Base-by-base conservation (phyloP, 2,888 invertebrate species). In the Elysia crispata region DNA sequence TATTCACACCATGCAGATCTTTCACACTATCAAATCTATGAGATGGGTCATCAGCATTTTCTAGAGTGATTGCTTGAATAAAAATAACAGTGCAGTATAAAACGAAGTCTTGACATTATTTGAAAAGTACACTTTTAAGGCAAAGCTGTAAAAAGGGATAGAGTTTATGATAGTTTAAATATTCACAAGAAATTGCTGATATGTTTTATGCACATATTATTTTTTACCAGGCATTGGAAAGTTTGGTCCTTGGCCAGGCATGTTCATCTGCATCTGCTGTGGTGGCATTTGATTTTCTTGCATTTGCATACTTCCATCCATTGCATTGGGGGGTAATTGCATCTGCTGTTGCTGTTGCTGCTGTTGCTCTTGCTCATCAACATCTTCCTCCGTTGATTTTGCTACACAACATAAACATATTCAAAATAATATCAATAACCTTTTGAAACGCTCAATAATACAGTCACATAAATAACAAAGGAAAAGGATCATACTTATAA, bases 221-320 rank as follows among this genome's bases (percentile, higher is more conserved):
- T 41, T 31, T 33, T 54, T 20, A 18, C 86, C 86, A 62, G 85
- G 84, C 57, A 86, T 83, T n/a, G 86, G 86, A 70, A 89, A 83
- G 84, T 86, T 79, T 80, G 87, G 54, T 84, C 83, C 81, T 41
- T 84, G 86, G 13, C 85, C 84, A 77, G 87, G 86, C 80, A 86
- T 77, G 25, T 84, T 83, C 83, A 89, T 85, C 86, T 87, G 86
- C 86, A 87, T 84, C 1, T 86, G 86, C 50, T 85, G 84, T 66
- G 84, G 82, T 41, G 64, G 67, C n/a, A 57, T 50, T 30, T 57
- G 23, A 23, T 33, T 64, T 1, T 81, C 77, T 41, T 64, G 54
- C 23, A 8, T 50, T 25, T 49, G 60, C 31, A 69, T 57, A 18
- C 18, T 31, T 23, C 3, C 60, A 33, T 31, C 49, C 11, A 74